Evolutionary conservation across 2,888 invertebrate genomes (phyloP).

Genomic region (Metalampra italica): DNA sequence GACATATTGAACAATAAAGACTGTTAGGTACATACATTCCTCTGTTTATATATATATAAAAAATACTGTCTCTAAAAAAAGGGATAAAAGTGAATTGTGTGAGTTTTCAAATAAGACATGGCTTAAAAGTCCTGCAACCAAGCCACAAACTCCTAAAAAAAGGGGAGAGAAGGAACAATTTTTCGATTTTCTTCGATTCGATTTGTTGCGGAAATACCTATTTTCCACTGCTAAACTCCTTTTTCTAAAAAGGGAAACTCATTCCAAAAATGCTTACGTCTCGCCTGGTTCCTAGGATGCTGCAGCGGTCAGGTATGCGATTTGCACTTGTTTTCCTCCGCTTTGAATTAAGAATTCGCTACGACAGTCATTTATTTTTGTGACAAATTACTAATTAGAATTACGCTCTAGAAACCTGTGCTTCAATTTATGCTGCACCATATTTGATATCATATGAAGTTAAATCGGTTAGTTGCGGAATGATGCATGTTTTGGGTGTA

Average conservation of each 20-base stretch:
- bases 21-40: too few species aligned
- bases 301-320: conserved; percentile 56
- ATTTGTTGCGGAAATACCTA: conserved; percentile 2
- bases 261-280: conserved; percentile 46
- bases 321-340: conserved; percentile 1
- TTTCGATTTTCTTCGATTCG: conserved; percentile 1
- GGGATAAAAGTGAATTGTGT: too few species aligned
- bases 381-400: background rate
- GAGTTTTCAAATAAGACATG: too few species aligned
- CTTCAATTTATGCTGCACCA: background rate
- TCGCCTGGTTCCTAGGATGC: conserved; percentile 52
- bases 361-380: conserved; percentile 17
- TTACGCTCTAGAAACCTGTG: background rate
- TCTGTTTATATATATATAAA: too few species aligned
- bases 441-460: background rate
- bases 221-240: background rate
- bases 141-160: too few species aligned
- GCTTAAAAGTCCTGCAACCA: too few species aligned
- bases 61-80: too few species aligned
- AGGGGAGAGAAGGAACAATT: background rate
- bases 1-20: too few species aligned
- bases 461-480: background rate
- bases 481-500: background rate
- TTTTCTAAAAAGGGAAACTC: conserved; percentile 6
- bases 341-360: background rate